Evolutionary conservation across 1,140 invertebrate species (phyloP).

Genomic region (Cryptotermes secundus): DNA sequence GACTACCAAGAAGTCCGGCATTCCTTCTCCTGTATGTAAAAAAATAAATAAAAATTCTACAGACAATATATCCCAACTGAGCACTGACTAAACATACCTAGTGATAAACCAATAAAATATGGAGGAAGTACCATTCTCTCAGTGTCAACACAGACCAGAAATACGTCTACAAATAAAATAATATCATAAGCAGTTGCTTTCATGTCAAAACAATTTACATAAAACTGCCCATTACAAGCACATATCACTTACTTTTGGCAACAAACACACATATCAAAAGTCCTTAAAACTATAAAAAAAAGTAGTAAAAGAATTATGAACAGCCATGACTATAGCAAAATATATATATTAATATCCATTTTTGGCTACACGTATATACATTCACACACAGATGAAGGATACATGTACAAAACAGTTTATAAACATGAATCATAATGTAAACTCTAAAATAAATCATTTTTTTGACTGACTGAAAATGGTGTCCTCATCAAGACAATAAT

Average conservation of each 20-base stretch:
- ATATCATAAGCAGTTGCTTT: not conserved
- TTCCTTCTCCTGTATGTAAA: no score
- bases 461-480: constrained; percentile 1
- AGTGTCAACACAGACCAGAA: not conserved
- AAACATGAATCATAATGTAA: not conserved
- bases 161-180: not conserved
- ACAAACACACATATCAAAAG: not conserved
- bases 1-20: no score
- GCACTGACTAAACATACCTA: no score
- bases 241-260: not conserved
- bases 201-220: not conserved
- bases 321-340: not conserved
- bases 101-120: not conserved
- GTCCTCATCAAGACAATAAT: not conserved
- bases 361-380: not conserved
- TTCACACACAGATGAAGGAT: not conserved
- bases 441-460: not conserved
- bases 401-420: not conserved
- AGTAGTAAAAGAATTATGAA: not conserved
- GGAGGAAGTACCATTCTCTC: not conserved
- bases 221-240: not conserved
- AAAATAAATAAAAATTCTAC: no score
- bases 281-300: not conserved
- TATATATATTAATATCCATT: not conserved
- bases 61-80: no score